Conservation (phyloP, 2,888 invertebrate species). For the Dicyrtoma fusca region DNA sequence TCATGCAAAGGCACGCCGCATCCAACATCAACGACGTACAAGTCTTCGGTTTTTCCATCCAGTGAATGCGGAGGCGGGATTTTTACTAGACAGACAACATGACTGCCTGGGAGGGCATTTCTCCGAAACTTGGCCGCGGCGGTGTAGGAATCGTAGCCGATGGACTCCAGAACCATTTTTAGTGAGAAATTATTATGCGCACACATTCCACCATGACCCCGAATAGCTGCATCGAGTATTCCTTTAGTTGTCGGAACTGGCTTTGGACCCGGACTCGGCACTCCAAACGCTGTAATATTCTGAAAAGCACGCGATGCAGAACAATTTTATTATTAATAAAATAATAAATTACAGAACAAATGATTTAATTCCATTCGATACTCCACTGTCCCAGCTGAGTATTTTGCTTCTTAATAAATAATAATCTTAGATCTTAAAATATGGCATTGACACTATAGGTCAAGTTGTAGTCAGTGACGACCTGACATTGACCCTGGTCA, state of each 20-base stretch:
- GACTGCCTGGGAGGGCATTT: conserved; percentile 41
- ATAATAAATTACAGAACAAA: no score
- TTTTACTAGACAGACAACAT: conserved; percentile 45
- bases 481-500: no score
- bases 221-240: conserved; percentile 30
- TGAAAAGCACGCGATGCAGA: no score
- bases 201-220: conserved; percentile 47
- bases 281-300: conserved; percentile 35
- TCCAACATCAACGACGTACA: conserved; percentile 46
- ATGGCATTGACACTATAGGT: no score
- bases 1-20: conserved; percentile 42
- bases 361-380: no score
- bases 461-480: no score
- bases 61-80: conserved; percentile 23
- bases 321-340: no score
- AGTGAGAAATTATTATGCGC: conserved; percentile 48
- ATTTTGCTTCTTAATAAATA: no score
- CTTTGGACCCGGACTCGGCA: conserved; percentile 25
- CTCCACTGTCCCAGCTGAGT: no score
- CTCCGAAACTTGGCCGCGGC: conserved; percentile 41
- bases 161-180: conserved; percentile 33
- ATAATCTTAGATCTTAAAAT: background rate
- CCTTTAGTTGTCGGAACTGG: conserved; percentile 29
- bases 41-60: conserved; percentile 4
- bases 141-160: conserved; percentile 44